phyloP scores from a whole-genome alignment of 2,797 vertebrate genomes.

The Mastacembelus armatus region DNA sequence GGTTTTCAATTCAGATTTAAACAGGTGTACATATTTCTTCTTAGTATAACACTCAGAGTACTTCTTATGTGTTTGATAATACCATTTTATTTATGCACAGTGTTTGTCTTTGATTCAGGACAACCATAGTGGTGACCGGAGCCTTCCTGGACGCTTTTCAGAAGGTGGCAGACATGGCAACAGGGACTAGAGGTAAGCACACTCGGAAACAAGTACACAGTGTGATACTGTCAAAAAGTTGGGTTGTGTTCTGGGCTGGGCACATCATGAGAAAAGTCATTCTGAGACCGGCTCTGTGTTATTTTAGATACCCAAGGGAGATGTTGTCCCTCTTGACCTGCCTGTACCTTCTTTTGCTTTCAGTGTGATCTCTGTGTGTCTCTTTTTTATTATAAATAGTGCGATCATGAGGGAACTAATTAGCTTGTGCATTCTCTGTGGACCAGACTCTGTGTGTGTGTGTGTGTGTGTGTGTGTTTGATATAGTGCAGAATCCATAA shows the following conservation, averaged over 20 bases:
- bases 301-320: neutral
- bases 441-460: neutral
- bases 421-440: slow-evolving; percentile 14
- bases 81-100: neutral
- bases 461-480: neutral
- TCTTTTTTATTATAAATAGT: slow-evolving; percentile 31
- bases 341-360: slow-evolving; percentile 1
- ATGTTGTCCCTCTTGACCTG: neutral
- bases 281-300: neutral
- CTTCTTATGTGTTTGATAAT: neutral
- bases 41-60: rapidly evolving
- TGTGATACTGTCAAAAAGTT: neutral
- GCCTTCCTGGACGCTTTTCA: slow-evolving; percentile 89
- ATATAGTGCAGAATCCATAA: slow-evolving; percentile 25
- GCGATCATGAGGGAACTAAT: slow-evolving; percentile 44
- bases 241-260: neutral
- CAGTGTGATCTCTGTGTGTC: neutral
- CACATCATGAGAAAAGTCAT: neutral
- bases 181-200: slow-evolving; percentile 84
- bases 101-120: slow-evolving; percentile 69
- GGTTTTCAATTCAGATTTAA: too few relatives aligned
- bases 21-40: too few relatives aligned
- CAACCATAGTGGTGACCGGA: slow-evolving; percentile 84
- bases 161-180: slow-evolving; percentile 89
- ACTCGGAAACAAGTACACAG: slow-evolving; percentile 6